A percentile compares a stretch with the other conserved stretches of the same genome.
Conservation (phyloP, 1,140 invertebrate genomes). For the Diachasma alloeum region DNA sequence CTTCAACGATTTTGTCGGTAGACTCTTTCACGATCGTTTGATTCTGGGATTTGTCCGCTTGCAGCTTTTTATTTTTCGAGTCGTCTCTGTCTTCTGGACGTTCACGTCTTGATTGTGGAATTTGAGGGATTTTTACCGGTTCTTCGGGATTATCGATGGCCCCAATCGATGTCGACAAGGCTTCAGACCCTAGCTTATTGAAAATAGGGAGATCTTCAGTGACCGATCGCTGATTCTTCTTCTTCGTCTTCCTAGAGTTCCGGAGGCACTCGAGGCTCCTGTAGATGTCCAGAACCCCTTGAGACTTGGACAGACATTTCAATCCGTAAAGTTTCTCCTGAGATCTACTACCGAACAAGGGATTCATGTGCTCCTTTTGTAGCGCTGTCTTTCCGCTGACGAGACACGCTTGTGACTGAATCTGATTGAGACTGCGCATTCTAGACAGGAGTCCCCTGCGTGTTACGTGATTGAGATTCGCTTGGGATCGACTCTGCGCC, state of each 20-base stretch:
- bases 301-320: conserved; percentile 66
- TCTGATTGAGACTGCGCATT: conserved; percentile 56
- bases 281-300: conserved; percentile 66
- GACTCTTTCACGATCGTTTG: neutral
- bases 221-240: conserved; percentile 49
- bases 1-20: neutral
- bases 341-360: conserved; percentile 52
- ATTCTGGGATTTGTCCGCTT: neutral
- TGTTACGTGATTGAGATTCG: conserved; percentile 50
- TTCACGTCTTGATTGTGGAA: neutral
- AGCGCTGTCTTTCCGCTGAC: conserved; percentile 36
- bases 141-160: neutral
- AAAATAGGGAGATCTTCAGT: conserved; percentile 52
- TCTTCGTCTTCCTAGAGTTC: conserved; percentile 36
- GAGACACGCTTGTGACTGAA: conserved; percentile 57
- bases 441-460: conserved; percentile 52
- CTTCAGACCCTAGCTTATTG: conserved; percentile 45
- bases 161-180: conserved; percentile 37
- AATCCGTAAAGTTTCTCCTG: conserved; percentile 67
- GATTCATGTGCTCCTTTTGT: conserved; percentile 39
- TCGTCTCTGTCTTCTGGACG: neutral
- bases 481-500: conserved; percentile 57
- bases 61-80: neutral
- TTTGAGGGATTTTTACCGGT: neutral
- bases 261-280: conserved; percentile 58